Conservation (phyloP, 92 coral and sea anemone species). For the Epizoanthus scotinus region DNA sequence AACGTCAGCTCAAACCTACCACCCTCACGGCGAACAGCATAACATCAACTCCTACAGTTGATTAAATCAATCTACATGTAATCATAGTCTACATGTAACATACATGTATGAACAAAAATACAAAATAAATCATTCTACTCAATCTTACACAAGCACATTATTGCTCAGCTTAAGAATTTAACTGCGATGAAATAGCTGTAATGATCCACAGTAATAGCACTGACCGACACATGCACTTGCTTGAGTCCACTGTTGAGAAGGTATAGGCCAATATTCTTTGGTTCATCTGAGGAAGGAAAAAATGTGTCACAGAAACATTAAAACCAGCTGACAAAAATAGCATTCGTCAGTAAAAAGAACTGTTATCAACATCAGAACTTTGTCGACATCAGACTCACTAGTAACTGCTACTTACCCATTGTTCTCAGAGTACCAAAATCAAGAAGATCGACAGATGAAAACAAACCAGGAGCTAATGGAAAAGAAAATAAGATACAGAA, state of each 20-base stretch:
- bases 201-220: constrained; percentile 33
- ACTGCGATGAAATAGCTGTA: neutral
- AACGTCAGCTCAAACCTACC: too few species aligned
- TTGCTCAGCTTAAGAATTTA: too few species aligned
- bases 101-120: too few species aligned
- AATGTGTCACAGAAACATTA: neutral
- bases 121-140: too few species aligned
- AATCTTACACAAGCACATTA: neutral
- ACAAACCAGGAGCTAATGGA: constrained; percentile 83
- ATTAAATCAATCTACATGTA: too few species aligned
- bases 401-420: constrained; percentile 74
- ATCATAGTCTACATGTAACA: neutral
- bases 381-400: too few species aligned
- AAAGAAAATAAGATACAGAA: neutral
- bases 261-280: constrained; percentile 87
- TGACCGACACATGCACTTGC: constrained; percentile 91
- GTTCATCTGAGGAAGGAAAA: constrained; percentile 74
- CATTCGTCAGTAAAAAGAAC: neutral
- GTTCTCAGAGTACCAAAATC: constrained; percentile 99
- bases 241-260: constrained; percentile 90
- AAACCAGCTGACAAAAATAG: neutral
- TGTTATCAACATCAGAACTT: neutral
- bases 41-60: too few species aligned
- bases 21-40: too few species aligned
- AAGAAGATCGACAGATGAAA: constrained; percentile 83